A percentile compares a stretch with the other conserved stretches of the same genome.
Evolutionary conservation across 2,113 vertebrate species (phyloP).

Genomic region (Rattus rattus): DNA sequence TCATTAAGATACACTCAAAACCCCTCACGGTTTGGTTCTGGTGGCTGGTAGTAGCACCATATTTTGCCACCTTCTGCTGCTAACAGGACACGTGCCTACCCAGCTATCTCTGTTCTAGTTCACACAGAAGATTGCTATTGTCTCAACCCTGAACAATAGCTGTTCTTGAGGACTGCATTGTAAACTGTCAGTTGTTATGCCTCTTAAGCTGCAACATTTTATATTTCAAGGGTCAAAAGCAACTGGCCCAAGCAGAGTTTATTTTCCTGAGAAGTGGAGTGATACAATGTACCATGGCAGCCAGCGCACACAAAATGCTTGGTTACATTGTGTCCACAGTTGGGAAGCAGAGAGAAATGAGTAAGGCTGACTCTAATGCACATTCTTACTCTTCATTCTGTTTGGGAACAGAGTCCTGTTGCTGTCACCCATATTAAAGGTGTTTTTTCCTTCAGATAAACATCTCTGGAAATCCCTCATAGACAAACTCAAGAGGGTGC

Average conservation of each 20-base stretch:
- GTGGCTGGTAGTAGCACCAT: accelerated
- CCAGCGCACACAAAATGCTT: no score
- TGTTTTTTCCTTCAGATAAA: neutral
- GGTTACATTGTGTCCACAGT: neutral
- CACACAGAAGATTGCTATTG: neutral
- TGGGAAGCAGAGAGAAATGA: neutral
- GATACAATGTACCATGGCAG: neutral
- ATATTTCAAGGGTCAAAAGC: neutral
- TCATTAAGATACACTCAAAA: neutral
- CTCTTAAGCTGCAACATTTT: neutral
- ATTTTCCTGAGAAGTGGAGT: no score
- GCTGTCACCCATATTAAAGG: no score
- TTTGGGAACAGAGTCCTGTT: neutral
- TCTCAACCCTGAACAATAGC: neutral
- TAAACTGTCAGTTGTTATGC: neutral
- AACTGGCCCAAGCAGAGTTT: neutral
- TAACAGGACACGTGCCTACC: accelerated
- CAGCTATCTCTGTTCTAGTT: neutral
- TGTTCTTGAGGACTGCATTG: neutral
- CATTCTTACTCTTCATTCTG: neutral
- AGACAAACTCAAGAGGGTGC: neutral
- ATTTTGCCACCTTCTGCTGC: accelerated
- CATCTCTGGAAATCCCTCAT: neutral
- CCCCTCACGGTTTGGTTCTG: neutral
- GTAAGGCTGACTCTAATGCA: neutral